Evolutionary conservation across 1,140 invertebrate species (phyloP), one percentile per base, ranked within the genome.

Genomic region (Bacillus rossius): DNA sequence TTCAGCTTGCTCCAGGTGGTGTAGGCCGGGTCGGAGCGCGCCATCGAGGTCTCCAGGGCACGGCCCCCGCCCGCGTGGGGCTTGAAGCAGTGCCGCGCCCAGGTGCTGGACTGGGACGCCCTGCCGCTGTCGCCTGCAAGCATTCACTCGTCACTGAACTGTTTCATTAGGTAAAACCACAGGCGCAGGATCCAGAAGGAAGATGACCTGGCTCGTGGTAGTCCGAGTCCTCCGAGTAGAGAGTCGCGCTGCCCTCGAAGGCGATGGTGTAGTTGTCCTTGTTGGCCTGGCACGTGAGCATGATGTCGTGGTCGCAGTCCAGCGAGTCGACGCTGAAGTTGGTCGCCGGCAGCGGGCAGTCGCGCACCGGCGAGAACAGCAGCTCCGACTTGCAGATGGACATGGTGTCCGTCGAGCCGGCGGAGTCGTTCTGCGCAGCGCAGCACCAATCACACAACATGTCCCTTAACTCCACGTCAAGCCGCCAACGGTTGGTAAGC

Each of bases 181-280:
- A 34, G 29, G n/a, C 10, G 29, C 5, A 34, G 4, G 29, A 34
- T 7, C 10, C 29, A 10, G 29, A 34, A 34, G 29, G 29, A 10
- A 34, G 8, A 45, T 75, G 72, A 84, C 82, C 85, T 69, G 77
- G 77, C 68, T 77, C 82, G 65, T 83, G 81, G 70, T 85, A 88
- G 69, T 88, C 86, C 62, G 88, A 92, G 67, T 89, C 88, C 74
- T 91, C 89, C 8, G 89, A 90, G 70, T 89, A 91, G 78, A 88
- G 87, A 37, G 89, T 86, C 89, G 45, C 17, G 22, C 53, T 55
- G 53, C 53, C 91, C 77, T 95, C 91, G 67, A 95, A 95, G 48
- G 92, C 92, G 67, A 96, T 94, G 51, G 92, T 96, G 71, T 96
- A 96, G 75, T 94, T 95, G 70, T 94, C 88, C 77, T 94, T 94